These are phyloP conservation scores for Cyprinella venusta DNA, from an alignment of 2,797 vertebrate species.

Conservation along the genomic window DNA sequence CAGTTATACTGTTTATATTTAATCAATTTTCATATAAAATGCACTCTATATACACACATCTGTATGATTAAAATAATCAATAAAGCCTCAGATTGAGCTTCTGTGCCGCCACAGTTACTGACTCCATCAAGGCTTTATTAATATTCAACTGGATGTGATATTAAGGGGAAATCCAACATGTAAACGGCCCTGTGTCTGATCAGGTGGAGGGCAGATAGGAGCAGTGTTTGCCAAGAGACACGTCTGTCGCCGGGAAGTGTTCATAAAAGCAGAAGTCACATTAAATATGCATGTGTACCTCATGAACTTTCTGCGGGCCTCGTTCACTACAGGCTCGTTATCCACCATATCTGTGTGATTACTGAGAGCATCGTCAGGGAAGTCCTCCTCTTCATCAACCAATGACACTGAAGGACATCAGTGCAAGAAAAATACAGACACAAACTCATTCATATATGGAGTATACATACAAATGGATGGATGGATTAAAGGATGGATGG, in stretches of 20 bases:
- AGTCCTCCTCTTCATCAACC: slow-evolving; percentile 72
- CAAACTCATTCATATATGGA: not conserved
- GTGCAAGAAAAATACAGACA: not conserved
- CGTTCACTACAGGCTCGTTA: slow-evolving; percentile 82
- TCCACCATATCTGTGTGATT: slow-evolving; percentile 89
- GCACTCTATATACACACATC: not conserved
- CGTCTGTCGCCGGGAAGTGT: not conserved
- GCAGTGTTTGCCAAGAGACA: not conserved
- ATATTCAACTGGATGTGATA: not conserved
- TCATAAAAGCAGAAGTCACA: not conserved
- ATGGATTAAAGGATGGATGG: too few relatives aligned
- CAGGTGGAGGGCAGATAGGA: not conserved
- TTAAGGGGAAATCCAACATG: not conserved
- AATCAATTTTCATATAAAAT: too few relatives aligned
- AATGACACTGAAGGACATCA: not conserved
- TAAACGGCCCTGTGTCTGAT: not conserved
- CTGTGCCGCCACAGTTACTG: not conserved
- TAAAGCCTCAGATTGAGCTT: not conserved
- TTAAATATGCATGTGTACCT: slow-evolving; percentile 75
- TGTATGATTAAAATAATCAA: not conserved
- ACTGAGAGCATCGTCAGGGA: slow-evolving; percentile 90
- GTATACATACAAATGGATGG: not conserved
- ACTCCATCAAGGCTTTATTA: not conserved
- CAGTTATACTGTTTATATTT: too few relatives aligned
- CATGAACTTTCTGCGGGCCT: slow-evolving; percentile 89